Conservation (phyloP, 2,113 vertebrate genomes). For the Empidonax traillii region DNA sequence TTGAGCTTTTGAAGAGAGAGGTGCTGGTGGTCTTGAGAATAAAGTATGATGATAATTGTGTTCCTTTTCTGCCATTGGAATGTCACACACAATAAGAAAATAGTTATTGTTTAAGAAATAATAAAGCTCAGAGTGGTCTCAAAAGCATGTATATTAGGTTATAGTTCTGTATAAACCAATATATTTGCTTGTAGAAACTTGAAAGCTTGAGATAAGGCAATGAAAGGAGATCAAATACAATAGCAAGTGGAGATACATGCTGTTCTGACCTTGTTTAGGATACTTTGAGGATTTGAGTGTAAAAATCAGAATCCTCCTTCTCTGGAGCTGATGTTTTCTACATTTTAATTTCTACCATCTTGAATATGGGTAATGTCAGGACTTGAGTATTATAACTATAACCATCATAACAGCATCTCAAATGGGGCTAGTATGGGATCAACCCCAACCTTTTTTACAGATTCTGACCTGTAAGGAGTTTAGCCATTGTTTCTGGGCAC, state of each 20-base stretch:
- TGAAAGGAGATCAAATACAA: not conserved
- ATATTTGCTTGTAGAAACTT: not conserved
- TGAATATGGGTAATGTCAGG: not conserved
- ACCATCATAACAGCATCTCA: not conserved
- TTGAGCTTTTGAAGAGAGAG: not conserved
- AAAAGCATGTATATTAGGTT: not conserved
- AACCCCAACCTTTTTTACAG: not conserved
- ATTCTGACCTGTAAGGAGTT: not conserved
- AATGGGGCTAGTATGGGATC: not conserved
- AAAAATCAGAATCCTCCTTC: not conserved
- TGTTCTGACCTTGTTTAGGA: not conserved
- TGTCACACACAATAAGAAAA: not conserved
- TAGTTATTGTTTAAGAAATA: not conserved
- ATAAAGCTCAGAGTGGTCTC: not conserved
- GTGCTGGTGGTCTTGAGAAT: not conserved
- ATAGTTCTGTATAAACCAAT: not conserved
- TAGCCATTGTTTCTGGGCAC: not conserved
- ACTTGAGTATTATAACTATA: not conserved
- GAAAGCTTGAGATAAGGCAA: not conserved
- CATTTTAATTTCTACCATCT: not conserved
- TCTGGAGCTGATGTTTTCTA: not conserved
- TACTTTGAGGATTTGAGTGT: not conserved
- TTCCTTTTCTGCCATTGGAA: not conserved
- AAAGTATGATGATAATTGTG: not conserved
- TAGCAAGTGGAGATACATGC: not conserved